phyloP scores from a whole-genome alignment of 2,113 vertebrate genomes.

The Corythoichthys intestinalis region DNA sequence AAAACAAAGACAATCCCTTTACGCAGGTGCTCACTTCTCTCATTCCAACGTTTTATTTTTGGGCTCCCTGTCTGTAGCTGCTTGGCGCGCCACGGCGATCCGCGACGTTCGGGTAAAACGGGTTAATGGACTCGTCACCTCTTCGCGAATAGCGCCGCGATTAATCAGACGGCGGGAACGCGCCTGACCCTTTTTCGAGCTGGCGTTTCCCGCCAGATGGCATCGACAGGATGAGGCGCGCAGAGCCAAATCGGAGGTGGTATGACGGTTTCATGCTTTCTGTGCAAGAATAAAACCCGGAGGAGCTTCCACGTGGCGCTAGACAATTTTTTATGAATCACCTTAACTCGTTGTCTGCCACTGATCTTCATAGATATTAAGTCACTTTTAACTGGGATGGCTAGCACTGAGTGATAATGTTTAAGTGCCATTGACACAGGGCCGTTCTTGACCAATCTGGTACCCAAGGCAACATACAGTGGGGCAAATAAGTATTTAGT shows the following conservation, averaged over 20 bases:
- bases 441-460: no score
- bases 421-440: no score
- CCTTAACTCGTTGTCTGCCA: no score
- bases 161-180: slow-evolving; percentile 60
- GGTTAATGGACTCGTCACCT: slow-evolving; percentile 70
- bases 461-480: no score
- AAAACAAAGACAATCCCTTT: slow-evolving; percentile 17
- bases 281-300: slow-evolving; percentile 23
- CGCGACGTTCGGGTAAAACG: slow-evolving; percentile 16
- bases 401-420: no score
- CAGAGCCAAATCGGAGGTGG: slow-evolving; percentile 58
- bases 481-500: no score
- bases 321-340: slow-evolving; percentile 7
- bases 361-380: no score
- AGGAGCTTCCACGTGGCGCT: slow-evolving; percentile 29
- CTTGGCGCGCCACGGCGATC: slow-evolving; percentile 11
- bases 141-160: slow-evolving; percentile 65
- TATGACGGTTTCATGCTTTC: slow-evolving; percentile 44
- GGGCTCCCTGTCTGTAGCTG: slow-evolving; percentile 24
- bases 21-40: slow-evolving; percentile 28
- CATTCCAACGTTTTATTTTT: neutral
- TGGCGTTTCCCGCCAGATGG: slow-evolving; percentile 65
- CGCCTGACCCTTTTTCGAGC: slow-evolving; percentile 21
- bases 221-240: slow-evolving; percentile 55
- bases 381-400: no score